Evolutionary conservation across 2,797 vertebrate species (phyloP), one percentile per base, ranked within the genome.

Genomic region (Acestrorhynchus altus): DNA sequence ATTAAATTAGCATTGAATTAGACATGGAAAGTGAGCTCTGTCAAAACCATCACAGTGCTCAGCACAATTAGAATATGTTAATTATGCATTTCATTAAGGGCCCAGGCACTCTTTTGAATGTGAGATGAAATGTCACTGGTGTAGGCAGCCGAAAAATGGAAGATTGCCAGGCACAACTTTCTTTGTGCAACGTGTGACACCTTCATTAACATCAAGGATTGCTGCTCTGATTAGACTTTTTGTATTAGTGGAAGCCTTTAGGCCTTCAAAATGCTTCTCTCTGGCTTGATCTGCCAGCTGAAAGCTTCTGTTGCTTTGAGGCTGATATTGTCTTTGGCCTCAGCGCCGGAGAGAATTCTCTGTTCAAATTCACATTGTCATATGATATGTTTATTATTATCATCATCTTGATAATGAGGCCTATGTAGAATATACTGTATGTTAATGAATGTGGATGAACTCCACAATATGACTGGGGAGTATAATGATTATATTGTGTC

Each of bases 1-100:
- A 99, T 99, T 99, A 99, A 99, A 99, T 99, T 99, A 99, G 97
- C 98, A 99, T 99, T 97, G 98, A 98, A 99, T 99, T 99, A 99
- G 98, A 98, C 97, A 99, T 98, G 97, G 98, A 99, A 99, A 99
- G 97, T 98, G 97, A 99, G 96, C 98, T 99, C 98, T 99, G 98
- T 99, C 98, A 99, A 98, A 99, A 99, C 97, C 98, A 98, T 99
- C 97, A 94, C 96, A 95, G 96, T 96, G 96, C 97, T 99, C 97
- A 98, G 97, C 97, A 99, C 98, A 99, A 99, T 99, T 99, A 99
- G 97, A 99, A 99, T 99, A 99, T 99, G 97, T 99, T 99, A 99
- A 99, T 99, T 99, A 99, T 97, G 98, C 97, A 99, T 99, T 99
- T 99, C 98, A 99, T 99, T 99, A 99, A 98, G 96, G 96, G 97